Conservation (phyloP, 2,113 vertebrate genomes). For the Chascanopsetta lugubris region DNA sequence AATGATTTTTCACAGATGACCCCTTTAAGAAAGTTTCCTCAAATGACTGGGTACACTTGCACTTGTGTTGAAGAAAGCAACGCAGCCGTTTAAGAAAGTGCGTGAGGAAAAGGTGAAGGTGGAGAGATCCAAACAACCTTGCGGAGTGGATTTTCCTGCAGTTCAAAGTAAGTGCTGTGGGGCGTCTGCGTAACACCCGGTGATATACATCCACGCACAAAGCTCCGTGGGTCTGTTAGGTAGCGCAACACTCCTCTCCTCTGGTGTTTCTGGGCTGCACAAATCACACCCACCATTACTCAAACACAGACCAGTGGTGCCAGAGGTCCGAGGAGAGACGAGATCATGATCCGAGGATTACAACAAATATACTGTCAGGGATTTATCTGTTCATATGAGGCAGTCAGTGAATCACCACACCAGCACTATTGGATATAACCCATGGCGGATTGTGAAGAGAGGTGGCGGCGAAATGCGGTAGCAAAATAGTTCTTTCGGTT, state of each 20-base stretch:
- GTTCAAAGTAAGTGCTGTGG: constrained; percentile 40
- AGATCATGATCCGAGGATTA: constrained; percentile 30
- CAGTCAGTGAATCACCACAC: constrained; percentile 4
- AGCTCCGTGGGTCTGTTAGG: constrained; percentile 28
- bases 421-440: constrained; percentile 3
- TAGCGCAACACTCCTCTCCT: constrained; percentile 50
- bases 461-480: not conserved
- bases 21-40: not conserved
- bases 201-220: constrained; percentile 36
- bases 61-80: not conserved
- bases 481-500: constrained; percentile 5
- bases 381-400: constrained; percentile 35
- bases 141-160: constrained; percentile 4
- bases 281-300: constrained; percentile 34
- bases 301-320: constrained; percentile 13
- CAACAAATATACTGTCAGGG: constrained; percentile 13
- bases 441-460: not conserved
- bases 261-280: constrained; percentile 28
- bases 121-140: not conserved
- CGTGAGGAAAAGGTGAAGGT: not conserved
- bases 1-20: no score
- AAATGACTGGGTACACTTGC: not conserved
- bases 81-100: not conserved
- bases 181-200: constrained; percentile 35
- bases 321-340: constrained; percentile 35